A percentile compares a stretch with the other conserved stretches of the same genome.
Conservation (phyloP, 2,113 vertebrate species). For the Eptesicus fuscus region DNA sequence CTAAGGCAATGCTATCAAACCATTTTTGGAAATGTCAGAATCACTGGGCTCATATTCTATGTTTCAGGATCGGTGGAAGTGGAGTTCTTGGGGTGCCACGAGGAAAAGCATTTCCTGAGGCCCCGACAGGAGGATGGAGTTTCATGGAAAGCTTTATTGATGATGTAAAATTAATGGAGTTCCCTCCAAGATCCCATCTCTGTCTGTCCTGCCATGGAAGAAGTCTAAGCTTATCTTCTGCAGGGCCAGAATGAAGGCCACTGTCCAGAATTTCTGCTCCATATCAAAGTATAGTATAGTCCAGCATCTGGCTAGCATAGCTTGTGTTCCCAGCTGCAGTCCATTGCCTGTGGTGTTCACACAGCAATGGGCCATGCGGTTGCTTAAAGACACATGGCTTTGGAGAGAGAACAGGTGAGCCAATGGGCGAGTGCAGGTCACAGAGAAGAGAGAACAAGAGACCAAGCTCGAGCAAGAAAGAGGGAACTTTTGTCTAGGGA, state of each 20-base stretch:
- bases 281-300: not conserved
- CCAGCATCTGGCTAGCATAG: not conserved
- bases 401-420: not conserved
- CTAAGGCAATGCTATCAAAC: not conserved
- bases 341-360: not conserved
- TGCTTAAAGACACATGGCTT: not conserved
- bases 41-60: not conserved
- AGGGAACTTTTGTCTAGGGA: not conserved
- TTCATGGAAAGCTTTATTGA: not conserved
- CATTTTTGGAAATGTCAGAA: slow-evolving; percentile 4
- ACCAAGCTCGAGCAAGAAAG: not conserved
- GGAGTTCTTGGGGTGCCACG: not conserved
- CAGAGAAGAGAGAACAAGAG: not conserved
- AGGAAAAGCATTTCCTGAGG: not conserved
- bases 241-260: not conserved
- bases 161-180: not conserved
- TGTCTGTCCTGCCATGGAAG: not conserved
- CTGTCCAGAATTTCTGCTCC: not conserved
- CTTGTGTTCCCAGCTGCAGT: not conserved
- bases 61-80: not conserved
- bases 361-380: not conserved
- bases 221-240: not conserved
- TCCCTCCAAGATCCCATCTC: not conserved
- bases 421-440: not conserved
- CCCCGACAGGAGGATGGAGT: not conserved